A percentile compares a stretch with the other conserved stretches of the same genome.
Conservation (phyloP, 1,140 invertebrate genomes). For the Nephila pilipes region DNA sequence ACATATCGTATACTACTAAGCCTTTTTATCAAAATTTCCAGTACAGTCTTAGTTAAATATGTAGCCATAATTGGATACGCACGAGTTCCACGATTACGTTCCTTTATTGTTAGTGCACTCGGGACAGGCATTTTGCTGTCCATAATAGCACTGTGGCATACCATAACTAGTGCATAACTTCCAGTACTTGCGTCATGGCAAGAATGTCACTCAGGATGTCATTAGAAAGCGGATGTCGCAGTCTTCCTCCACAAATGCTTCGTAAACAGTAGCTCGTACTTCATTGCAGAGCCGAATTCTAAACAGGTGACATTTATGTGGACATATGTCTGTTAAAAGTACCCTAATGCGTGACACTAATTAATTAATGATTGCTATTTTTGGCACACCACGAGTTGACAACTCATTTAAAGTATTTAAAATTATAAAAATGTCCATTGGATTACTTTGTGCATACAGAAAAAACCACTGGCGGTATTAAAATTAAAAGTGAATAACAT, state of each 20-base stretch:
- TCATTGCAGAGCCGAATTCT: not conserved
- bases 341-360: constrained; percentile 11
- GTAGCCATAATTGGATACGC: constrained; percentile 12
- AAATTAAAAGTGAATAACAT: too few species aligned
- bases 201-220: constrained; percentile 9
- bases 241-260: not conserved
- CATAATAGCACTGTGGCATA: not conserved
- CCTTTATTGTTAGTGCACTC: not conserved
- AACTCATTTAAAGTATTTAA: not conserved
- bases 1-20: not conserved
- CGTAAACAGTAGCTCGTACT: not conserved
- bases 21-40: not conserved
- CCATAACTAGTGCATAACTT: constrained; percentile 53
- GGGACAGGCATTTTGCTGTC: constrained; percentile 1
- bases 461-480: too few species aligned
- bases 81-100: not conserved
- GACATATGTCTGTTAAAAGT: constrained; percentile 22
- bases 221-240: constrained; percentile 43
- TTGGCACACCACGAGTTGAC: not conserved
- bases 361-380: not conserved
- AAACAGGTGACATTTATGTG: constrained; percentile 9
- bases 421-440: not conserved
- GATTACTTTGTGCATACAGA: too few species aligned
- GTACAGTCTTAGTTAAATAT: constrained; percentile 13
- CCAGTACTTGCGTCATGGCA: not conserved